A percentile compares a stretch with the other conserved stretches of the same genome.
Evolutionary conservation across 2,797 vertebrate species (phyloP).

Genomic region (Scolopax bukidnonensis): DNA sequence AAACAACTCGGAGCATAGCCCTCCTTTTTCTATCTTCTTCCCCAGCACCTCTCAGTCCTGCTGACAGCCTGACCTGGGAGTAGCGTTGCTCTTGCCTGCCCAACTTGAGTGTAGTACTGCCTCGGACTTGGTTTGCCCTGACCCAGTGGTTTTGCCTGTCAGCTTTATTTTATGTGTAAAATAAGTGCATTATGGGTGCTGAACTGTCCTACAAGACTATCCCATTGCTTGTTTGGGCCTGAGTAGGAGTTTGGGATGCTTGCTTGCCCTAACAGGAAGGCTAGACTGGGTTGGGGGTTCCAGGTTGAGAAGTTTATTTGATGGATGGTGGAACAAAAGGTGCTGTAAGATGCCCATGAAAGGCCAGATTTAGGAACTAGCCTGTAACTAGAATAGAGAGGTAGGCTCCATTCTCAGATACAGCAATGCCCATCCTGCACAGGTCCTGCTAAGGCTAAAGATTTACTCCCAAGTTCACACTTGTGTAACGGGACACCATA

Average conservation of each 20-base stretch:
- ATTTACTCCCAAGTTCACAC: conserved; percentile 6
- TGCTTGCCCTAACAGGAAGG: background rate
- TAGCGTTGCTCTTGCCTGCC: background rate
- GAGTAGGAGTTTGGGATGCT: background rate
- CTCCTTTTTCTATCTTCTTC: background rate
- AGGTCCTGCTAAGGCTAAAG: conserved; percentile 24
- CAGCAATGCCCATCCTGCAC: background rate
- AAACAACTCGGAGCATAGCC: background rate
- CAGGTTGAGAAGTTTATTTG: background rate
- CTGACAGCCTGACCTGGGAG: background rate
- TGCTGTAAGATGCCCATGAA: background rate
- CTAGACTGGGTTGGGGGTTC: background rate
- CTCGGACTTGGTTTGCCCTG: background rate
- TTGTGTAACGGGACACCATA: conserved; percentile 2
- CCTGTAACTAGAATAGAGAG: background rate
- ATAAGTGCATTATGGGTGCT: background rate
- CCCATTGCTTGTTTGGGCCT: background rate
- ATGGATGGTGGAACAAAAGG: background rate
- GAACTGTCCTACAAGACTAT: background rate
- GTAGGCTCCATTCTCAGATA: background rate
- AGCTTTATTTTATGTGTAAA: background rate
- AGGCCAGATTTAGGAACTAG: background rate
- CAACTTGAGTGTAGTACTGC: background rate
- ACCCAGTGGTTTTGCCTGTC: background rate
- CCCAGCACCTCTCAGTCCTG: background rate